Percentiles rank a stretch among this genome's conserved stretches.
These are phyloP conservation scores for Leptinotarsa peninsularis DNA, from an alignment of 2,888 invertebrate species.

Conservation along the genomic window DNA sequence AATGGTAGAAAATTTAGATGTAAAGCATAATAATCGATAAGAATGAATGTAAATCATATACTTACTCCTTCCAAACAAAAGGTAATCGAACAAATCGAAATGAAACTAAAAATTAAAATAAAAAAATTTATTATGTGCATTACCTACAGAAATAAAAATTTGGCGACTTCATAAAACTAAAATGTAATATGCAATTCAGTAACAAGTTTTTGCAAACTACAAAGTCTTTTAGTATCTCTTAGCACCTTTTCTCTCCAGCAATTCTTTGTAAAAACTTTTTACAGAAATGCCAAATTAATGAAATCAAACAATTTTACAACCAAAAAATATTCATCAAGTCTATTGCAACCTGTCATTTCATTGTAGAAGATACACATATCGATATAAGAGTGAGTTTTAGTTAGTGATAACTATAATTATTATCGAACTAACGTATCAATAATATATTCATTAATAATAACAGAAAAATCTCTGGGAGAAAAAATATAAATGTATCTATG, in stretches of 20 bases:
- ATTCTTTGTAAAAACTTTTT: slow-evolving; percentile 32
- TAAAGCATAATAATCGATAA: slow-evolving; percentile 37
- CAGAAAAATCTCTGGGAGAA: slow-evolving; percentile 26
- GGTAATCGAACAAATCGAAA: slow-evolving; percentile 39
- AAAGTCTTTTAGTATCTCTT: slow-evolving; percentile 13
- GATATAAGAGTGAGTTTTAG: slow-evolving; percentile 28
- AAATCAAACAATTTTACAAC: slow-evolving; percentile 40
- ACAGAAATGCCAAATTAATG: slow-evolving; percentile 40
- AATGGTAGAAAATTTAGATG: slow-evolving; percentile 25
- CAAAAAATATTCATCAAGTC: slow-evolving; percentile 38
- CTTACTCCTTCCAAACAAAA: slow-evolving; percentile 39
- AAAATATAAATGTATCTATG: slow-evolving; percentile 28
- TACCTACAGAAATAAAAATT: slow-evolving; percentile 47
- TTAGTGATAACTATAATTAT: slow-evolving; percentile 37
- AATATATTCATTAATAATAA: slow-evolving; percentile 40
- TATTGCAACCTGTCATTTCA: slow-evolving; percentile 32
- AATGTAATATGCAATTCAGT: slow-evolving; percentile 38
- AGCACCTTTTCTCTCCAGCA: slow-evolving; percentile 9
- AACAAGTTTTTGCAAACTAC: slow-evolving; percentile 33
- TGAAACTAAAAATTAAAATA: slow-evolving; percentile 43
- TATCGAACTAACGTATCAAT: slow-evolving; percentile 30
- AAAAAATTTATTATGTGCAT: slow-evolving; percentile 47
- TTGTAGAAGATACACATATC: slow-evolving; percentile 29
- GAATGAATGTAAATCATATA: slow-evolving; percentile 37
- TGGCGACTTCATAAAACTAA: slow-evolving; percentile 41